These are phyloP conservation scores for Moxostoma hubbsi DNA, from an alignment of 2,797 vertebrate species.

Conservation along the genomic window DNA sequence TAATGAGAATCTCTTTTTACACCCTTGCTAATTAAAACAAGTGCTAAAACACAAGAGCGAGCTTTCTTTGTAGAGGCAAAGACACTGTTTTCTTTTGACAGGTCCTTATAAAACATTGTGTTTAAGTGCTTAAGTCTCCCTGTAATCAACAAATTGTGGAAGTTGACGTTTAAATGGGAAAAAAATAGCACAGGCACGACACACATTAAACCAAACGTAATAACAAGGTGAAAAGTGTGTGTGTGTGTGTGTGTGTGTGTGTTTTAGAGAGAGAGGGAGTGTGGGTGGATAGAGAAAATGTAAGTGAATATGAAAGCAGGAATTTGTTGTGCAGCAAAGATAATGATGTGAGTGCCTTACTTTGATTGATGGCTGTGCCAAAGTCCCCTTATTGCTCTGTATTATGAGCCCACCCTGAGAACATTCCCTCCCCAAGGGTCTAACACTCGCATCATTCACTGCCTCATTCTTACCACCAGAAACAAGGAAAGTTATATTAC, in stretches of 20 bases:
- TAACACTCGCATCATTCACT: constrained; percentile 40
- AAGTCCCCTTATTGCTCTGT: constrained; percentile 35
- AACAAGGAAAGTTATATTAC: constrained; percentile 1
- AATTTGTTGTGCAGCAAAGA: constrained; percentile 41
- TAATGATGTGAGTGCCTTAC: constrained; percentile 43
- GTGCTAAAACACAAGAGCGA: constrained; percentile 1
- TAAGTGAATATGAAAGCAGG: constrained; percentile 42
- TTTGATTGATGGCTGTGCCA: constrained; percentile 49
- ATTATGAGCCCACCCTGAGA: constrained; percentile 38
- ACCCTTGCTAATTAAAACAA: constrained; percentile 49
- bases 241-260: not conserved
- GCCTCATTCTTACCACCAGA: constrained; percentile 21
- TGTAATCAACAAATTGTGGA: constrained; percentile 37
- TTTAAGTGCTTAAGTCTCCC: constrained; percentile 18
- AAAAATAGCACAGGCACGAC: not conserved
- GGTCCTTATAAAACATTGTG: constrained; percentile 13
- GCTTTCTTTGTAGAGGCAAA: constrained; percentile 26
- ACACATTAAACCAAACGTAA: constrained; percentile 23
- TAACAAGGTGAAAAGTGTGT: not conserved
- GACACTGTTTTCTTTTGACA: constrained; percentile 12
- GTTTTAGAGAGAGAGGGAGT: not conserved
- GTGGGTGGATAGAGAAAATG: constrained; percentile 26
- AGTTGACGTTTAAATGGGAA: constrained; percentile 13
- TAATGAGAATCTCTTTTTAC: constrained; percentile 47
- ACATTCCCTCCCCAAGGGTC: constrained; percentile 14